Conservation (phyloP, 2,113 vertebrate species). For the Ochotona curzoniae region DNA sequence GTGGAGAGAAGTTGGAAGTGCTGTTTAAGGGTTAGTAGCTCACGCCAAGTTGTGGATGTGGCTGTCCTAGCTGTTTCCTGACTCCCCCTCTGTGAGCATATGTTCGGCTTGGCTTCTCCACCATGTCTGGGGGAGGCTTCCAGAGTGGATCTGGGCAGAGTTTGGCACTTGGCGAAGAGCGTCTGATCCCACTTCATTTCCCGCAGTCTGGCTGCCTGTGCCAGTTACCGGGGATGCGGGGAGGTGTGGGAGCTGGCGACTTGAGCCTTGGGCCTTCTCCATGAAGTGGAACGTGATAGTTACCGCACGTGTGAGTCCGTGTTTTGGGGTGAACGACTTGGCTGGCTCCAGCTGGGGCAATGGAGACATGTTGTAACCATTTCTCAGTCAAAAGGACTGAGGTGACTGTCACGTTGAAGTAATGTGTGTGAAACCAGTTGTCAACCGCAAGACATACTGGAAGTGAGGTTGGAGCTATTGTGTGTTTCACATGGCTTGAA, state of each 20-base stretch:
- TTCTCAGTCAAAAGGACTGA: not conserved
- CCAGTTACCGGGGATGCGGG: not conserved
- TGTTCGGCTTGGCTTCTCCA: slow-evolving; percentile 74
- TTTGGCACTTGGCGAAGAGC: slow-evolving; percentile 45
- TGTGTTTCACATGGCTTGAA: not conserved
- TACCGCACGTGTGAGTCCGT: not conserved
- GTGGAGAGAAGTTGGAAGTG: slow-evolving; percentile 44
- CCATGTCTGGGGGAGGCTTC: slow-evolving; percentile 68
- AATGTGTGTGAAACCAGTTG: not conserved
- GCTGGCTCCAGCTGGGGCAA: not conserved
- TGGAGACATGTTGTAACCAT: not conserved
- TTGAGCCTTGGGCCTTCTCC: not conserved
- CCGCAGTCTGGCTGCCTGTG: not conserved
- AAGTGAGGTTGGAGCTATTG: not conserved
- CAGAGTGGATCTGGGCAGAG: slow-evolving; percentile 70
- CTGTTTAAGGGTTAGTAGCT: slow-evolving; percentile 60
- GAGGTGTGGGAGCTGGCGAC: slow-evolving; percentile 11
- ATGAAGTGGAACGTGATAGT: not conserved
- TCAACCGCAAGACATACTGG: not conserved
- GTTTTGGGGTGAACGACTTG: not conserved
- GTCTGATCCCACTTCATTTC: slow-evolving; percentile 66
- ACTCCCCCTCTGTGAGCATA: slow-evolving; percentile 77
- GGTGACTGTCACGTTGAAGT: not conserved
- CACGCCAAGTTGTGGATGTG: slow-evolving; percentile 62
- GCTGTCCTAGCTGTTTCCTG: slow-evolving; percentile 73